Conservation (phyloP, 2,797 vertebrate species). For the Hybognathus amarus region DNA sequence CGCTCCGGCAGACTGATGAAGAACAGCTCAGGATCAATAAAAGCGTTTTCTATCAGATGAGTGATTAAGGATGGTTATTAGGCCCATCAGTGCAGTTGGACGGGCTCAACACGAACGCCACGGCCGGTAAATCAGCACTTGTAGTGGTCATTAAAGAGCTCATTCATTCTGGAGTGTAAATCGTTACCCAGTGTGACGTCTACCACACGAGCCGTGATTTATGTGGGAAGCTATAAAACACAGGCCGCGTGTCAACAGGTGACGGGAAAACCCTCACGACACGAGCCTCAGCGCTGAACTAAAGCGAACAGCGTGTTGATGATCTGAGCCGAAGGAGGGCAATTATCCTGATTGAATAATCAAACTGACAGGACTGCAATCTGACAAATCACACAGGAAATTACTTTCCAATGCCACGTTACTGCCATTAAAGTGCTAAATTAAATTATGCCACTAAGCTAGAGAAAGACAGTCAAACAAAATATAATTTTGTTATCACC, state of each 20-base stretch:
- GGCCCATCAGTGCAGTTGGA: neutral
- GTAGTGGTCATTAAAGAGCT: conserved; percentile 40
- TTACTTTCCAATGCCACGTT: neutral
- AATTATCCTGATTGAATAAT: neutral
- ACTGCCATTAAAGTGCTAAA: neutral
- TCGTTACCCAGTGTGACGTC: conserved; percentile 26
- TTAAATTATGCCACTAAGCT: neutral
- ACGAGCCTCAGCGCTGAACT: neutral
- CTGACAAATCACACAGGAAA: neutral
- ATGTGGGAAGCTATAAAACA: conserved; percentile 29
- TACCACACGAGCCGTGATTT: conserved; percentile 17
- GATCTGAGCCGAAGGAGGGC: neutral
- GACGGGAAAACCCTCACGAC: conserved; percentile 36
- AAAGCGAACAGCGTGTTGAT: neutral
- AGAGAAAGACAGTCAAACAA: neutral
- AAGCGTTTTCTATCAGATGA: conserved; percentile 6
- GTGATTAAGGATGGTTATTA: conserved; percentile 46
- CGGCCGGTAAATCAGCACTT: conserved; percentile 32
- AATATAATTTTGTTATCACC: no score
- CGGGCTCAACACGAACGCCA: neutral
- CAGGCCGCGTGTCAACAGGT: conserved; percentile 35
- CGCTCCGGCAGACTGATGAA: conserved; percentile 19
- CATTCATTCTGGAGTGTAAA: conserved; percentile 3
- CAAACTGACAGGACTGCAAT: neutral
- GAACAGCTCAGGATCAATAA: conserved; percentile 42